Evolutionary conservation across 2,888 invertebrate genomes (phyloP).

Genomic region (Rhogogaster chlorosoma): DNA sequence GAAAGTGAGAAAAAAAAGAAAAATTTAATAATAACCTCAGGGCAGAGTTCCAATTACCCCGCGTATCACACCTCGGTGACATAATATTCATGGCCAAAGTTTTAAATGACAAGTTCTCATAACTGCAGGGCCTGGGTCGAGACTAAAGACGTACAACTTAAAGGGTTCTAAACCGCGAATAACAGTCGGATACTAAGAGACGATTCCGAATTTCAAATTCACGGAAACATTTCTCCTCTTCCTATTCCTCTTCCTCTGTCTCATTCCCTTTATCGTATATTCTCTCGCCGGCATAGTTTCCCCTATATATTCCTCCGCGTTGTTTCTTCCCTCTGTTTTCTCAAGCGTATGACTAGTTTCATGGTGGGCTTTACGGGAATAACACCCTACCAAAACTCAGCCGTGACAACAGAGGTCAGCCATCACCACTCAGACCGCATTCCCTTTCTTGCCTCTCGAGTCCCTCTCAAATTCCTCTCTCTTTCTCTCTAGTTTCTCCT

Average conservation of each 20-base stretch:
- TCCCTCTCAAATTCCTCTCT: constrained; percentile 15
- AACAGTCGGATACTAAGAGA: neutral
- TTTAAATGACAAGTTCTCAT: constrained; percentile 9
- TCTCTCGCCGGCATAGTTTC: neutral
- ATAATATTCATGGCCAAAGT: constrained; percentile 26
- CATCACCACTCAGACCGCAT: constrained; percentile 23
- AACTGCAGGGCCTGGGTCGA: neutral
- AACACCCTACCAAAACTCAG: neutral
- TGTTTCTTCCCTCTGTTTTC: constrained; percentile 15
- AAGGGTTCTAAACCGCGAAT: neutral
- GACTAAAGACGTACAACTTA: neutral
- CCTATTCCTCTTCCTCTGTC: neutral
- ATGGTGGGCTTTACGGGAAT: neutral
- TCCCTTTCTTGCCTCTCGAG: constrained; percentile 25
- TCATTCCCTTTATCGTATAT: neutral
- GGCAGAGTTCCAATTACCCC: neutral
- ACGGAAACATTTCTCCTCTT: constrained; percentile 9
- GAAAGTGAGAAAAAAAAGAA: neutral
- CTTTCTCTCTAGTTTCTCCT: neutral
- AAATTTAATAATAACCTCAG: neutral
- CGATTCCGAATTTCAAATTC: neutral
- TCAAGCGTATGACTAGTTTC: neutral
- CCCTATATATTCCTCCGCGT: neutral
- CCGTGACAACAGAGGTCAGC: constrained; percentile 29
- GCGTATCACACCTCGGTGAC: neutral